Base-by-base conservation (phyloP, 2,888 invertebrate species). In the Dynastes grantii region DNA sequence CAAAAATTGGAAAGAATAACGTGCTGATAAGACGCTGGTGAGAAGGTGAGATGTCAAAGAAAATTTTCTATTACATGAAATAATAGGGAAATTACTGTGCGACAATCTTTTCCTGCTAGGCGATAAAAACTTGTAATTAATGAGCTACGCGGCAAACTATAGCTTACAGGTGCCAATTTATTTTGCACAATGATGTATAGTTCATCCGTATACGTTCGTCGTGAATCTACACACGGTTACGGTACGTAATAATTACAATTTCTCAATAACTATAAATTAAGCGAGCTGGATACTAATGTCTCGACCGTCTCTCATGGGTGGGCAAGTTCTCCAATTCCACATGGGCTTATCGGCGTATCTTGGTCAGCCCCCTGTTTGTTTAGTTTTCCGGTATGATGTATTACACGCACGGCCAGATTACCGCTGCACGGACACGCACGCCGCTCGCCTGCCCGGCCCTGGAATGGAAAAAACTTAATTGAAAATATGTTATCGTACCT, bases 261-360 rank as follows among this genome's bases (percentile, higher is more conserved):
- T 84, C 84, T 82, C 86, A 85, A 87, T 86, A 85, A 85, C 86
- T 85, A 87, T 87, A 86, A 87, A 87, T 87, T 85, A 85, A 4
- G 16, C 67, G 45, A n/a, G 22, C 81, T 80, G 78, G 81, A 81
- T 83, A 85, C 85, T 85, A 86, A 87, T 85, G 85, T 85, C 83
- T 49, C 55, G 85, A 83, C 85, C 85, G 84, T 45, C 45, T 85
- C 82, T 86, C 87, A 86, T 86, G 87, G 87, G 87, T 87, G 87
- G 87, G 87, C 87, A 87, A 83, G 84, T 85, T 87, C 86, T 87
- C 85, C 85, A 86, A 87, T 86, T 87, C 85, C 85, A 83, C 84
- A 85, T 82, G 81, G 80, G 84, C 81, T 81, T 87, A 87, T 87
- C 87, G 83, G 75, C 65, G 76, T 81, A 86, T 86, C 86, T 84